Percentiles rank a stretch among this genome's conserved stretches.
Evolutionary conservation across 23 tunicate species (phyloP).

Genomic region (Halocynthia roretzi): DNA sequence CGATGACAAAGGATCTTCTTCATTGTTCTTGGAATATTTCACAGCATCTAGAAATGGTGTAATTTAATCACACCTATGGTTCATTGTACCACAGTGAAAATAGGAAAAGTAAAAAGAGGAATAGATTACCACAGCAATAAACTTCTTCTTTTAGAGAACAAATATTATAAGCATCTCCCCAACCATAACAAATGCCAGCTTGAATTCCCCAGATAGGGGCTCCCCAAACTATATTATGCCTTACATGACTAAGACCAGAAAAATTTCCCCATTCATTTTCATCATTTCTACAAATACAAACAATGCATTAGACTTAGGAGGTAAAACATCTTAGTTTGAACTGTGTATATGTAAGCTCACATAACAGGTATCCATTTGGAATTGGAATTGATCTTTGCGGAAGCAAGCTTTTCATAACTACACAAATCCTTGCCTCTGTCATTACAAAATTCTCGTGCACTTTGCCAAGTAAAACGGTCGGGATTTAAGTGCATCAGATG

Average conservation of each 20-base stretch:
- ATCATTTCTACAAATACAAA: too few species aligned
- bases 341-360: neutral
- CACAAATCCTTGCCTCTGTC: conserved; percentile 13
- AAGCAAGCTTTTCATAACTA: neutral
- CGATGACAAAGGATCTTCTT: neutral
- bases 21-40: conserved; percentile 4
- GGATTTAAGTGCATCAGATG: conserved; percentile 2
- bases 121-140: conserved; percentile 5
- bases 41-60: neutral
- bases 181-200: too few species aligned
- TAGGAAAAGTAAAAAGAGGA: neutral
- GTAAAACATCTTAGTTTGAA: neutral
- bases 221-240: too few species aligned
- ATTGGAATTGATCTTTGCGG: neutral
- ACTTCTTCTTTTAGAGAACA: neutral
- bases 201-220: too few species aligned
- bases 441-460: conserved; percentile 18
- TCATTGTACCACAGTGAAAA: neutral
- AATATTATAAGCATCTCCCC: neutral
- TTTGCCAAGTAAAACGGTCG: conserved; percentile 10
- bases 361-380: neutral
- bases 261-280: too few species aligned
- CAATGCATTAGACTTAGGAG: neutral
- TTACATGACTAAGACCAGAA: too few species aligned
- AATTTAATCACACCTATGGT: neutral